phyloP scores from a whole-genome alignment of 2,888 invertebrate species.

The Drosophila mayaguana region DNA sequence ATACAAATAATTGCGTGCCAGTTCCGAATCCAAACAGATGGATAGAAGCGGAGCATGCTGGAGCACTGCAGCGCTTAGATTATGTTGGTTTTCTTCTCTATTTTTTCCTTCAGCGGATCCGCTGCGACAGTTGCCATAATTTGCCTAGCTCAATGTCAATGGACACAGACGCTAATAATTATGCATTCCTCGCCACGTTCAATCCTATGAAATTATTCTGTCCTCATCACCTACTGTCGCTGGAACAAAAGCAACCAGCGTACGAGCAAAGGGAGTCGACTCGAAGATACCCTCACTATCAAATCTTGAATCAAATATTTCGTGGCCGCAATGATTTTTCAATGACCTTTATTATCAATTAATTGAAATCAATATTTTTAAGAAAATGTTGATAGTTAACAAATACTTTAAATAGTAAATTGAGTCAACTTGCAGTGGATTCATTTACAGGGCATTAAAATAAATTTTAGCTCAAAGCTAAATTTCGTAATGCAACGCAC shows the following conservation, averaged over 20 bases:
- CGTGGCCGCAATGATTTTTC: background rate
- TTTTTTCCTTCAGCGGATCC: background rate
- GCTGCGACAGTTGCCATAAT: constrained; percentile 44
- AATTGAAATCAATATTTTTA: background rate
- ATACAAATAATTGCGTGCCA: constrained; percentile 77
- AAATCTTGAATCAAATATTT: background rate
- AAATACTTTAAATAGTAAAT: background rate
- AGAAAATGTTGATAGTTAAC: background rate
- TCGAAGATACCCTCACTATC: background rate
- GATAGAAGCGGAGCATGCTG: constrained; percentile 4
- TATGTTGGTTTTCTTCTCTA: constrained; percentile 31
- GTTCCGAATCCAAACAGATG: constrained; percentile 42
- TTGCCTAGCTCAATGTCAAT: constrained; percentile 59
- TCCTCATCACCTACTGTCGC: constrained; percentile 49
- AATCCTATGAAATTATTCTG: constrained; percentile 38
- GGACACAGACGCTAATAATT: constrained; percentile 61
- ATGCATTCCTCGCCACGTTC: constrained; percentile 48
- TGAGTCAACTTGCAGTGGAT: background rate
- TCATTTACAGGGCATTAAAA: constrained; percentile 28
- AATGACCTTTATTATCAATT: background rate
- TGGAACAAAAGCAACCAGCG: background rate
- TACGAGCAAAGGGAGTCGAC: background rate
- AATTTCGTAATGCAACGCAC: constrained; percentile 65
- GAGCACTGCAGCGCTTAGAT: constrained; percentile 39
- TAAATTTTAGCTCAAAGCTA: constrained; percentile 45